Evolutionary conservation across 2,888 invertebrate genomes (phyloP).

Genomic region (Syritta pipiens): DNA sequence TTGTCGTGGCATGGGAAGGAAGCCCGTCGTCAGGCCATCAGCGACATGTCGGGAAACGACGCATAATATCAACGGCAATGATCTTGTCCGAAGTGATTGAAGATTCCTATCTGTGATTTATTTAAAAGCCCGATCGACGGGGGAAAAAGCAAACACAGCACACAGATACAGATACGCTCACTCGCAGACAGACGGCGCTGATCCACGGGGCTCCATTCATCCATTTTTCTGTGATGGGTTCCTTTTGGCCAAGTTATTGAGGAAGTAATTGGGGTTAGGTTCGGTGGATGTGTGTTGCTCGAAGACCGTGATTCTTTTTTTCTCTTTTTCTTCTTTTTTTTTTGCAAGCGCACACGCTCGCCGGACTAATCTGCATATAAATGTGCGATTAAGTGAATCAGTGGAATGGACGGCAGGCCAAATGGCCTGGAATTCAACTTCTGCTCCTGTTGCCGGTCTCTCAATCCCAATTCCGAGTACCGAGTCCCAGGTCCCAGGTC

Average conservation of each 20-base stretch:
- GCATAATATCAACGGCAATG: constrained; percentile 68
- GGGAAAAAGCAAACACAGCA: background rate
- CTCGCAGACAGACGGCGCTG: background rate
- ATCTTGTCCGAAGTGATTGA: constrained; percentile 70
- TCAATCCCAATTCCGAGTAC: no score
- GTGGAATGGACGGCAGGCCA: constrained; percentile 54
- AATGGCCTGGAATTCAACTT: constrained; percentile 55
- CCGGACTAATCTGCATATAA: constrained; percentile 66
- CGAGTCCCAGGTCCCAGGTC: no score
- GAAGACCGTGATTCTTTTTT: no score
- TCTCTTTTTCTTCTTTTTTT: constrained; percentile 38
- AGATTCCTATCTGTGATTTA: constrained; percentile 69
- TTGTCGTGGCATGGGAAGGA: constrained; percentile 4
- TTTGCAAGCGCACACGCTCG: constrained; percentile 7
- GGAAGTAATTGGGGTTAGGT: constrained; percentile 69
- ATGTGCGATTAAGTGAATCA: constrained; percentile 69
- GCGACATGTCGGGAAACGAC: constrained; percentile 59
- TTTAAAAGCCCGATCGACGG: constrained; percentile 44
- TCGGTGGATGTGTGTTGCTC: no score
- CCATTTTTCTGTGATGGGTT: constrained; percentile 30
- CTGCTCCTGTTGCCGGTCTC: background rate
- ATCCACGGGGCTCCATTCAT: constrained; percentile 37
- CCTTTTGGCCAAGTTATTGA: constrained; percentile 67
- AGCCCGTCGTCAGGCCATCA: constrained; percentile 44
- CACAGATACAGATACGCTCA: no score